phyloP scores from a whole-genome alignment of 2,888 invertebrate species.

The Nasonovia ribisnigri region DNA sequence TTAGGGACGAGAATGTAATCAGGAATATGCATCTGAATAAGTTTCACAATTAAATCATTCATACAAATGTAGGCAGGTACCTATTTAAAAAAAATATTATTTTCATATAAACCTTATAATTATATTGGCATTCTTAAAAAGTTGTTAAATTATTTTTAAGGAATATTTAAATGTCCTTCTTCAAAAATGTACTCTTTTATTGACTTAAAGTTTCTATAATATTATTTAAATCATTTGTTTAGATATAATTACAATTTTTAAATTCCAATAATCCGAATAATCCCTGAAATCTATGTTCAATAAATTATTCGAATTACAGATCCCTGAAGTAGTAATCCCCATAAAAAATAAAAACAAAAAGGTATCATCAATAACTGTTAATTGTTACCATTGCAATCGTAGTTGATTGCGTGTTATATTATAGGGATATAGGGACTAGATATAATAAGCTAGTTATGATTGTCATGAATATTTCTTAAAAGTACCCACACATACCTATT shows the following conservation, averaged over 20 bases:
- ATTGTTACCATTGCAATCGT: neutral
- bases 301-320: neutral
- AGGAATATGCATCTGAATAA: neutral
- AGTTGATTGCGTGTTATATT: neutral
- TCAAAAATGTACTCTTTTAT: neutral
- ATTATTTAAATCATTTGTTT: neutral
- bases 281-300: neutral
- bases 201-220: neutral
- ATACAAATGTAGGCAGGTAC: neutral
- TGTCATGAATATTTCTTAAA: neutral
- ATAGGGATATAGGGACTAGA: neutral
- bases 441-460: neutral
- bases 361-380: neutral
- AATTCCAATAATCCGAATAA: neutral
- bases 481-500: no score
- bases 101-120: neutral
- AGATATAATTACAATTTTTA: neutral
- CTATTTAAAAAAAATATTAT: neutral
- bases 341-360: neutral
- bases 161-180: neutral
- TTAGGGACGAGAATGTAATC: neutral
- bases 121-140: neutral
- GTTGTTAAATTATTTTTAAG: neutral
- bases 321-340: neutral
- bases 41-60: no score